Evolutionary conservation across 2,113 vertebrate genomes (phyloP), one percentile per base, ranked within the genome.

Genomic region (Lepisosteus osseus): DNA sequence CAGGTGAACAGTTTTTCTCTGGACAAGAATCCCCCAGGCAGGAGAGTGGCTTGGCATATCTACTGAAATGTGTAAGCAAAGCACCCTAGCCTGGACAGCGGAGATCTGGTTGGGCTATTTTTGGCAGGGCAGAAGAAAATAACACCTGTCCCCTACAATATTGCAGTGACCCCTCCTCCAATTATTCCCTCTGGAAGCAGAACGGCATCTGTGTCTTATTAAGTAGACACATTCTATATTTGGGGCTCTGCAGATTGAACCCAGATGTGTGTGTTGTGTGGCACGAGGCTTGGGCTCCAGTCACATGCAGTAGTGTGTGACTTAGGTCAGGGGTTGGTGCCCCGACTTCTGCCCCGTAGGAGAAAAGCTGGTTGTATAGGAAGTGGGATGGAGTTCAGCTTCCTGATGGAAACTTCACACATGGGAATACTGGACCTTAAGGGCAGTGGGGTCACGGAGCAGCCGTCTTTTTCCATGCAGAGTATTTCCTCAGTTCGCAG

Each of bases 281-380:
- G 47, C 15, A 68, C 56, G 56, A 59, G 56, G 47, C 47, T 7
- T 68, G 66, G 66, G 3, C 47, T 54, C n/a, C 66, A 68, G 66
- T 47, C 44, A 67, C 45, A 15, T 14, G 5, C 42, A 45, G 3
- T 12, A 14, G 63, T 14, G 7, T 65, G 42, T 65, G 56, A 54
- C 65, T 68, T 40, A n/a, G 41, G 15, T 3, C 9, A 12, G 1
- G 29, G 3, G 43, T 40, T 2, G 12, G 7, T 71, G 44, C 1
- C 3, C 43, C 15, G 11, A 43, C n/a, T 55, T 7, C 7, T 45
- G 29, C 7, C 3, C 65, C 4, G 9, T 13, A 4, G 11, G 54
- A 15, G 68, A 9, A 3, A 40, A 54, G 3, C 7, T 40, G 7
- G 44, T 54, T 7, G 1, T 15, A 44, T n/a, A 17, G 44, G 65